These are phyloP conservation scores for Salticus scenicus DNA, from an alignment of 2,888 invertebrate species.

Conservation along the genomic window DNA sequence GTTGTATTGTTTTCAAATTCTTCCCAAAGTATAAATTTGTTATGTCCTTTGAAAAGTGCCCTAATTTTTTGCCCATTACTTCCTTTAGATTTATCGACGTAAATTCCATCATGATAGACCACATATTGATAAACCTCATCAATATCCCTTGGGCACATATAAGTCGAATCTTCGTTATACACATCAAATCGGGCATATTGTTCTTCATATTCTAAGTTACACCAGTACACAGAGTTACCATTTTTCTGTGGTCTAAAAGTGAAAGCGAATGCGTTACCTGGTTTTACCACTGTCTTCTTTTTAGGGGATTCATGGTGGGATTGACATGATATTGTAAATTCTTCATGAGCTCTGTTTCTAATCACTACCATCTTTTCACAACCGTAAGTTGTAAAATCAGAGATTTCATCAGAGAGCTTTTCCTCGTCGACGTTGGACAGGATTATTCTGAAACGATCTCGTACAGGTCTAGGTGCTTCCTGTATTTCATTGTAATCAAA, in stretches of 20 bases:
- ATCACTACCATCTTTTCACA: constrained; percentile 58
- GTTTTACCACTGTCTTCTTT: constrained; percentile 5
- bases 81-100: constrained; percentile 22
- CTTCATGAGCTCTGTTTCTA: constrained; percentile 36
- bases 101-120: constrained; percentile 48
- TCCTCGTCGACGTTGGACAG: constrained; percentile 32
- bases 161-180: constrained; percentile 37
- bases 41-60: constrained; percentile 53
- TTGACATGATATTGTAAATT: constrained; percentile 21
- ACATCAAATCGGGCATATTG: constrained; percentile 53
- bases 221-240: constrained; percentile 46
- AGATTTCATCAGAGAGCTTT: constrained; percentile 32
- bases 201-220: constrained; percentile 46
- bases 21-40: constrained; percentile 53
- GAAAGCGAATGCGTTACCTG: constrained; percentile 40
- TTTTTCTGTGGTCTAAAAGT: constrained; percentile 43
- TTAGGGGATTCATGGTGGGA: constrained; percentile 37
- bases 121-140: constrained; percentile 51
- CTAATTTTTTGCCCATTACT: constrained; percentile 41
- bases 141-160: constrained; percentile 48
- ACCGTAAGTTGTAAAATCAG: constrained; percentile 47
- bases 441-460: constrained; percentile 45
- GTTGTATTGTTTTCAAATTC: constrained; percentile 33
- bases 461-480: constrained; percentile 8
- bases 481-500: background rate